A percentile compares a stretch with the other conserved stretches of the same genome.
These are phyloP conservation scores for Auanema sp. DNA, from an alignment of 2,888 invertebrate species.

Conservation along the genomic window DNA sequence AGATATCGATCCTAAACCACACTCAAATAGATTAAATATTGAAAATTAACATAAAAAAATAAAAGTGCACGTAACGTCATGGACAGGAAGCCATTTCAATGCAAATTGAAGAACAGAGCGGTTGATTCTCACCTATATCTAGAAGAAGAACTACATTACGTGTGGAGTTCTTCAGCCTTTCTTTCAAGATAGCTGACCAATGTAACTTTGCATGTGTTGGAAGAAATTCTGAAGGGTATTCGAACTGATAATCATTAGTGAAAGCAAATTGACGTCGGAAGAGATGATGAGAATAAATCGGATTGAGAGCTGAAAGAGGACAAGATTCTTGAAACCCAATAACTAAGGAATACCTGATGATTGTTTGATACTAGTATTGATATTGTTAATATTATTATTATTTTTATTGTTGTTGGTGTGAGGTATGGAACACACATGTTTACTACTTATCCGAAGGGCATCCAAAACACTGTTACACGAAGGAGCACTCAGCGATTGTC, in stretches of 20 bases:
- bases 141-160: constrained; percentile 13
- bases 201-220: constrained; percentile 13
- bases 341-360: too few species aligned
- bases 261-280: constrained; percentile 13
- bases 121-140: constrained; percentile 12
- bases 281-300: too few species aligned
- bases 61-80: not conserved
- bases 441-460: too few species aligned
- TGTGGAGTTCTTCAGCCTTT: not conserved
- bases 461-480: too few species aligned
- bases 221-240: constrained; percentile 20
- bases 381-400: too few species aligned
- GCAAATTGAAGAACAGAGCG: not conserved
- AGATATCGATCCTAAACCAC: not conserved
- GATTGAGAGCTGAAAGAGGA: too few species aligned
- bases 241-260: constrained; percentile 15
- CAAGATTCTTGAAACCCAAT: too few species aligned
- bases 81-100: not conserved
- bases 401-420: too few species aligned
- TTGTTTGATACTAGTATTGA: too few species aligned
- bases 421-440: too few species aligned
- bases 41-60: not conserved
- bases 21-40: too few species aligned
- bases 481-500: too few species aligned
- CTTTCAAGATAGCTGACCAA: constrained; percentile 9